phyloP scores from a whole-genome alignment of 2,113 vertebrate species.

The Anoura caudifer region DNA sequence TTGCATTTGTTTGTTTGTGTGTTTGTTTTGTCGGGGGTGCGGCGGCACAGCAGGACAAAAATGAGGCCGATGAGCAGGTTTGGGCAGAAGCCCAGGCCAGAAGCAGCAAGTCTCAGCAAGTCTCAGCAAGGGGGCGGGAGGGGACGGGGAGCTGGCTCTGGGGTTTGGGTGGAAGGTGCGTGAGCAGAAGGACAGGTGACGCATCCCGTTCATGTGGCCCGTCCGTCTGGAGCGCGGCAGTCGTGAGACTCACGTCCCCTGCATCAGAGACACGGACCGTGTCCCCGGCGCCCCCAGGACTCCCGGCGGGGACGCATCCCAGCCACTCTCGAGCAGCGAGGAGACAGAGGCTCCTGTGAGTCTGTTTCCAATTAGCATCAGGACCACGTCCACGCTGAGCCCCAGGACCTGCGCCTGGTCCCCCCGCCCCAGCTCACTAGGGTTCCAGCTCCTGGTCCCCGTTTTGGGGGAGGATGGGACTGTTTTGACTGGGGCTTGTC shows the following conservation, averaged over 20 bases:
- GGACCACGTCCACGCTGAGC: neutral
- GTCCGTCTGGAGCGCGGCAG: neutral
- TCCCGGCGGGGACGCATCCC: neutral
- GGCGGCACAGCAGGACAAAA: neutral
- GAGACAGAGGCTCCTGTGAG: neutral
- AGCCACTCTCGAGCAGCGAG: neutral
- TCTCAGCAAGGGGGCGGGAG: too few species aligned
- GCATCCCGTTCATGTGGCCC: rapidly evolving
- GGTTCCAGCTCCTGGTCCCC: too few species aligned
- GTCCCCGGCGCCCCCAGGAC: rapidly evolving
- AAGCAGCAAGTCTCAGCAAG: rapidly evolving
- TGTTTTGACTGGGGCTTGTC: neutral
- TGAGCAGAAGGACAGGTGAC: too few species aligned
- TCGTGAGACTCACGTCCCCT: rapidly evolving
- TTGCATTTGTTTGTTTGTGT: neutral
- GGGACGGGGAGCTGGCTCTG: neutral
- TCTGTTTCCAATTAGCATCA: neutral
- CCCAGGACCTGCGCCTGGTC: neutral
- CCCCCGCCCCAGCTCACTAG: neutral
- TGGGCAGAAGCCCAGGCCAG: neutral
- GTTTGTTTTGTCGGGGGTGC: neutral
- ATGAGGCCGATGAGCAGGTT: neutral
- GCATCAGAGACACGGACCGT: neutral
- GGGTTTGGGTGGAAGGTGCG: neutral
- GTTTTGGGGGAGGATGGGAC: too few species aligned